Conservation (phyloP, 1,140 invertebrate genomes). For the Euborellia annulipes region DNA sequence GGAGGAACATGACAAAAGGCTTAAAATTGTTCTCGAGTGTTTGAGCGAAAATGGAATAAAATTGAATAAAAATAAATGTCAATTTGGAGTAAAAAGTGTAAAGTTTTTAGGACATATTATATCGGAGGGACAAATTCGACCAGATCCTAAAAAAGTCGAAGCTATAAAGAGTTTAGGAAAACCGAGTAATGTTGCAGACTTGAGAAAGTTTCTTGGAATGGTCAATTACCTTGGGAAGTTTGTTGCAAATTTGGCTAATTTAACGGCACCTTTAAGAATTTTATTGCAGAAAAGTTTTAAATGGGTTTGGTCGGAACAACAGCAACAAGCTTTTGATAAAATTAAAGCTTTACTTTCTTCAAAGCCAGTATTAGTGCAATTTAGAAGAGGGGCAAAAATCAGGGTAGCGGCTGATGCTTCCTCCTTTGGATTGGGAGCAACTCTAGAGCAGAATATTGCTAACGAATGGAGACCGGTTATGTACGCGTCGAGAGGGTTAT, state of each 20-base stretch:
- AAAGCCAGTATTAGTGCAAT: constrained; percentile 9
- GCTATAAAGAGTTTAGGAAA: constrained; percentile 18
- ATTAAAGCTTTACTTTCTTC: constrained; percentile 10
- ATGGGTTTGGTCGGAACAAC: constrained; percentile 15
- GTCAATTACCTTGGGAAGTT: constrained; percentile 14
- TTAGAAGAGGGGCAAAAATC: constrained; percentile 5
- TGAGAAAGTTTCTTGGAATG: constrained; percentile 16
- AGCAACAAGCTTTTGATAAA: constrained; percentile 9
- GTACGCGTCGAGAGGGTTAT: constrained; percentile 22
- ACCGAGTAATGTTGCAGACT: constrained; percentile 18
- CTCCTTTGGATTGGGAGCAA: constrained; percentile 16
- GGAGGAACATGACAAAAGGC: constrained; percentile 19
- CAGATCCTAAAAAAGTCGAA: constrained; percentile 16
- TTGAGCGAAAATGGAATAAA: constrained; percentile 11
- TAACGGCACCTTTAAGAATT: constrained; percentile 12
- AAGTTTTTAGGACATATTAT: constrained; percentile 18
- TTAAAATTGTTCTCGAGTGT: constrained; percentile 19
- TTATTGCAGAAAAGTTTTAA: constrained; percentile 15
- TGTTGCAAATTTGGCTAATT: constrained; percentile 15
- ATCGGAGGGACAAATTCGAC: constrained; percentile 10
- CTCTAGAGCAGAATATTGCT: constrained; percentile 20
- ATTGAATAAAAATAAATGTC: constrained; percentile 17
- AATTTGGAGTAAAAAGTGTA: constrained; percentile 13
- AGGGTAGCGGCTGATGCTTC: constrained; percentile 4
- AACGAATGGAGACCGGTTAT: constrained; percentile 21